Conservation (phyloP, 2,888 invertebrate species). For the Cantharis rustica region DNA sequence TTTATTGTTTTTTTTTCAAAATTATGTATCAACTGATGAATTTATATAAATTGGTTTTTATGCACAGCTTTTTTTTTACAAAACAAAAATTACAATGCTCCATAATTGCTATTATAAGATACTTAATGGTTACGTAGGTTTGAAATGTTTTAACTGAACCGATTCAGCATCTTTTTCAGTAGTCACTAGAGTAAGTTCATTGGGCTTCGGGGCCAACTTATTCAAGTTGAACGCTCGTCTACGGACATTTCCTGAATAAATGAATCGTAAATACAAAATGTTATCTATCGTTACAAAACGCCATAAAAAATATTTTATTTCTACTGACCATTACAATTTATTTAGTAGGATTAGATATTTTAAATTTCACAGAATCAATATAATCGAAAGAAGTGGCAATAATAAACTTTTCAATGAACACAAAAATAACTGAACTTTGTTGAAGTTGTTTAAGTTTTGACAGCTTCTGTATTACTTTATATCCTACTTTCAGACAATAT, state of each 20-base stretch:
- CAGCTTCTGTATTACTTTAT: conserved; percentile 24
- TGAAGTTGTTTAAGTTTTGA: conserved; percentile 24
- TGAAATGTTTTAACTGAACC: neutral
- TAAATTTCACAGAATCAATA: neutral
- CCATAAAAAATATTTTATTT: neutral
- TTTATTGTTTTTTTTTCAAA: neutral
- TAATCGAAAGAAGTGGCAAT: conserved; percentile 10
- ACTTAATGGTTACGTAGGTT: neutral
- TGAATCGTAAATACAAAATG: conserved; percentile 4
- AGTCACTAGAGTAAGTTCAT: conserved; percentile 3
- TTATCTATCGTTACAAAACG: neutral
- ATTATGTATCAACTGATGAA: neutral
- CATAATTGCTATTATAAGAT: neutral
- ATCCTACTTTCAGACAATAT: conserved; percentile 19
- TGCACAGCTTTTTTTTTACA: neutral
- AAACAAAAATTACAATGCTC: neutral
- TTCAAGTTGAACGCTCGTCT: conserved; percentile 3
- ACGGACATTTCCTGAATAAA: conserved; percentile 5
- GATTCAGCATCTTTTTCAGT: conserved; percentile 5
- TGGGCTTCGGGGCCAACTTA: conserved; percentile 2
- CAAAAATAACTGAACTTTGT: conserved; percentile 18
- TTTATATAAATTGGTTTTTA: neutral
- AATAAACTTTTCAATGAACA: conserved; percentile 24
- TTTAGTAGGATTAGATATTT: neutral
- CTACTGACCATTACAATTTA: neutral